Base-by-base conservation (phyloP, 92 coral and sea anemone species). In the Isaurus tuberculatus region DNA sequence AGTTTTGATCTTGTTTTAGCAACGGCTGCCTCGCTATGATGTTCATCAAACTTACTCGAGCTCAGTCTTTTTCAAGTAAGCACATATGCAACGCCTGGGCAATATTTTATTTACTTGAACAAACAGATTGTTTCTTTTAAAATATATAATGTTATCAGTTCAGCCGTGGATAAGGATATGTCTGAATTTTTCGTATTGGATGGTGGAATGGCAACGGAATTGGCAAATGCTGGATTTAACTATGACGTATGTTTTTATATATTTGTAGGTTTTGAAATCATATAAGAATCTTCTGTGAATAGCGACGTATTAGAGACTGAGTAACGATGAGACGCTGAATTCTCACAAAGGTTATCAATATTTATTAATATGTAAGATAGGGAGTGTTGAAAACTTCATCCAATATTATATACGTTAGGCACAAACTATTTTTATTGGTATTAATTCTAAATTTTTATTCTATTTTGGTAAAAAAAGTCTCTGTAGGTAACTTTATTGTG, bases 141-240 rank as follows among this genome's bases (percentile, higher is more conserved):
- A 36, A 23, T n/a, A 27, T 23, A 19, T 69, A 8, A 6, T 1
- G 33, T 61, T 15, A 36, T 68, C 42, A 34, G n/a, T 4, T 17
- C 20, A 49, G 15, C 57, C 1, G 20, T 49, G 19, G 19, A 49
- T 14, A 15, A 49, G 16, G 15, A 49, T 49, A 49, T 49, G 37
- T 51, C 36, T 22, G 51, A 58, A 9, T 25, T 65, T 65, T 49
- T 11, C 58, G 92, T 94, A 43, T 65, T 94, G 71, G 95, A 94
- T 89, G 98, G 98, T 72, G 98, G 97, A 8, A 72, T 94, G 37
- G 96, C 89, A 46, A 79, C 93, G 36, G 94, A 90, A 70, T 85
- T 94, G 25, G 65, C 66, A 5, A 86, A 89, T 63, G 88, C 49
- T 19, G 98, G 42, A 65, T 65, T 65, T 16, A 65, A 65, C 72